Evolutionary conservation across 2,888 invertebrate genomes (phyloP).

Genomic region (Coecobrya sp.): DNA sequence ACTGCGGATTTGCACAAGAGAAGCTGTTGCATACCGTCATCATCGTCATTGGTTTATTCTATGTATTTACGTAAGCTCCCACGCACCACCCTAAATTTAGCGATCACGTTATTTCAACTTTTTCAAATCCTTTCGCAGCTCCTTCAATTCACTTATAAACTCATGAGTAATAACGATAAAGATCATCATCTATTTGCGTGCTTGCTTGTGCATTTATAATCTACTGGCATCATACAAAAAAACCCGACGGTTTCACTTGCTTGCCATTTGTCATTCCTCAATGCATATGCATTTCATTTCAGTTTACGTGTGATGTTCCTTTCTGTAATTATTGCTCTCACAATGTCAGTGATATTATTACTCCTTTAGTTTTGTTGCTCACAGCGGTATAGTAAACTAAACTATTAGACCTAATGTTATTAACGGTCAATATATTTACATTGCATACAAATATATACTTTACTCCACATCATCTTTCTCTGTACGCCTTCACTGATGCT

Average conservation of each 20-base stretch:
- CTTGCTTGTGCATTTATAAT: background rate
- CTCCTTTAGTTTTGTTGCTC: background rate
- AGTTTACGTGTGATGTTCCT: background rate
- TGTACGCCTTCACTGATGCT: background rate
- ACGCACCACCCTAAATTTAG: conserved; percentile 82
- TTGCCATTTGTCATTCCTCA: conserved; percentile 49
- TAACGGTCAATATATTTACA: conserved; percentile 19
- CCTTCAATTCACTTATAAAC: background rate
- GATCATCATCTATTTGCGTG: background rate
- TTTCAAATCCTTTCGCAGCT: conserved; percentile 29
- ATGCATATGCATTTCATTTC: background rate
- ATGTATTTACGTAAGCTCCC: conserved; percentile 80
- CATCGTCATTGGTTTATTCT: conserved; percentile 7
- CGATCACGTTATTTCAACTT: conserved; percentile 62
- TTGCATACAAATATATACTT: background rate
- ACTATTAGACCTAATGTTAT: background rate
- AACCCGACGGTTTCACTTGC: conserved; percentile 47
- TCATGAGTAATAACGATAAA: background rate
- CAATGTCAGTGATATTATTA: background rate
- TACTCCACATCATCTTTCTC: background rate
- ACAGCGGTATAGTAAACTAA: background rate
- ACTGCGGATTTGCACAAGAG: background rate
- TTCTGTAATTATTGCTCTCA: background rate
- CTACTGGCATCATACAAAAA: conserved; percentile 3
- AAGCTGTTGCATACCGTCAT: conserved; percentile 38